Conservation (phyloP, 2,888 invertebrate genomes). For the Catocala sponsa region DNA sequence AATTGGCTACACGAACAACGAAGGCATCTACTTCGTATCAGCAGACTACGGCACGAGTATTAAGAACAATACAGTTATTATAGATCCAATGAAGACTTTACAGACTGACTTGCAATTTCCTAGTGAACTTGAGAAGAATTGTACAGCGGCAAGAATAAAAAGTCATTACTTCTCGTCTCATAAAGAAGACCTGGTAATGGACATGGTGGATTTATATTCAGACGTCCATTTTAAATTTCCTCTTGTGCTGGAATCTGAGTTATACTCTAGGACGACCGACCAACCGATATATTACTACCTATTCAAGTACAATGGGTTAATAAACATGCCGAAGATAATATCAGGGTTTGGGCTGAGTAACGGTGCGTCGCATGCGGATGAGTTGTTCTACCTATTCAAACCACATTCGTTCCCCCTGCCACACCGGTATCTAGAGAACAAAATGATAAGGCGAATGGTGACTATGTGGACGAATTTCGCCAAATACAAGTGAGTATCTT, state of each 20-base stretch:
- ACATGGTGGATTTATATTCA: constrained; percentile 79
- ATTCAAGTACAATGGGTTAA: constrained; percentile 75
- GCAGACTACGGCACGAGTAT: constrained; percentile 74
- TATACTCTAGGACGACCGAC: constrained; percentile 70
- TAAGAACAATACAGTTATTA: constrained; percentile 49
- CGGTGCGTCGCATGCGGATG: constrained; percentile 82
- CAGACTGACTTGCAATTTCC: constrained; percentile 74
- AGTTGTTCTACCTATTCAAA: constrained; percentile 80
- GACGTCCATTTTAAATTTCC: constrained; percentile 81
- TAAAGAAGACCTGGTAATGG: constrained; percentile 75
- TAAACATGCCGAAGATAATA: constrained; percentile 78
- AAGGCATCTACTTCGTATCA: constrained; percentile 78
- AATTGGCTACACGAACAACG: constrained; percentile 78
- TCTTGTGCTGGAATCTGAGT: constrained; percentile 70
- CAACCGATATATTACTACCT: constrained; percentile 79
- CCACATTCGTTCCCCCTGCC: constrained; percentile 76
- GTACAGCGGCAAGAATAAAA: constrained; percentile 63
- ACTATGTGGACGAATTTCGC: constrained; percentile 84
- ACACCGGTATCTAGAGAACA: constrained; percentile 66
- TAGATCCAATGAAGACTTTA: constrained; percentile 62
- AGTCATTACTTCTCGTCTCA: constrained; percentile 70
- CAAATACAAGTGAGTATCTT: constrained; percentile 71
- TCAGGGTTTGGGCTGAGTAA: constrained; percentile 63
- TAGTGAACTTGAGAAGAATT: constrained; percentile 64
- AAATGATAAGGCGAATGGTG: constrained; percentile 75